Evolutionary conservation across 2,113 vertebrate genomes (phyloP), one percentile per base, ranked within the genome.

Genomic region (Hucho hucho): DNA sequence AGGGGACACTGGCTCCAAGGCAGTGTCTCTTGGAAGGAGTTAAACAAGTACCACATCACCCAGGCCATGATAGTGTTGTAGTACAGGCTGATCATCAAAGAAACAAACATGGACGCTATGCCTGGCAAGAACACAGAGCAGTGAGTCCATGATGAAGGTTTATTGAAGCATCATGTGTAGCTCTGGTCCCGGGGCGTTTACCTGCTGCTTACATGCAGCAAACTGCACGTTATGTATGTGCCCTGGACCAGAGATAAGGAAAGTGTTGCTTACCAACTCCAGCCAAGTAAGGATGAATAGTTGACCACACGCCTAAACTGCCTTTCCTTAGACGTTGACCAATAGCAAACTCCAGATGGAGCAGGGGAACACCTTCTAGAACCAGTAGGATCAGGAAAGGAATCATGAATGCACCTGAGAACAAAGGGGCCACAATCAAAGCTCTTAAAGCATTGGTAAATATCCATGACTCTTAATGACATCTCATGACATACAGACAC

Each of bases 61-160:
- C 94, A 97, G 73, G 95, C 94, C 46, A 98, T 95, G 88, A 98
- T 98, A 58, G 94, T 96, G 78, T 98, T 98, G 79, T 98, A 98
- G 85, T 97, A 98, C 25, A 98, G 90, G 16, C 96, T 89, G 84
- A 98, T 91, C 49, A 94, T 83, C 76, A 97, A 91, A 65, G 96
- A 97, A 2, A 95, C 94, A 1, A 89, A 76, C 96, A 98, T 95
- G 81, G 96, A 95, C 0, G 96, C 93, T 12, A 98, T 88, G 53
- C 96, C 96, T 98, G 76, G 37, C 2, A 11, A 43, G 37, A 43
- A 43, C 37, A 43, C 37, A 43, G 37, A 43, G 37, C 37, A 43
- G 37, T 43, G 37, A 43, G 37, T 43, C 9, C 37, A 43, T 43
- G 37, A 43, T 11, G 37, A 43, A 43, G 2, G 37, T 43, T 43